phyloP scores from a whole-genome alignment of 2,797 vertebrate genomes.

The Leuciscus waleckii region DNA sequence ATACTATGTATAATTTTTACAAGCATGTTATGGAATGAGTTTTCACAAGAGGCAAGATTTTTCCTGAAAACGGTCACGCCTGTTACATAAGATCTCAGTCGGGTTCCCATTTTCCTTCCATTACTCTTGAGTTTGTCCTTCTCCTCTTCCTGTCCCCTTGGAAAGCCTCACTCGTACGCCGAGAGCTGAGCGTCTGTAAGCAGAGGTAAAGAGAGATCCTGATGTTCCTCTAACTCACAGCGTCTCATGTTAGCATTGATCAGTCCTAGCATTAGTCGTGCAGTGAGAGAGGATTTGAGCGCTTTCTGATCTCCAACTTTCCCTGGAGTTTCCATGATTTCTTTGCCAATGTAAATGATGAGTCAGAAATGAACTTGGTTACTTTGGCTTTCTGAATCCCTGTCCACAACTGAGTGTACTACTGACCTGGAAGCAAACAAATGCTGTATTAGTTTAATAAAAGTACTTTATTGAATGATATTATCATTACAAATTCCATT shows the following conservation, averaged over 20 bases:
- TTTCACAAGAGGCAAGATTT: not conserved
- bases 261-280: not conserved
- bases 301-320: not conserved
- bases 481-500: not conserved
- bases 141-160: conserved; percentile 1
- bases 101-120: not conserved
- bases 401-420: not conserved
- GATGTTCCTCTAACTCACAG: too few relatives aligned
- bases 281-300: not conserved
- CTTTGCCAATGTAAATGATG: conserved; percentile 25
- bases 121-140: not conserved
- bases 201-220: too few relatives aligned
- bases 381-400: not conserved
- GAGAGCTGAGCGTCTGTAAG: not conserved
- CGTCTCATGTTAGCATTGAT: not conserved
- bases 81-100: not conserved
- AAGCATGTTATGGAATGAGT: not conserved
- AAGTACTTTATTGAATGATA: not conserved
- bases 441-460: not conserved
- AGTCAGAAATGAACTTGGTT: conserved; percentile 3
- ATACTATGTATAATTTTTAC: not conserved
- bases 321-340: not conserved
- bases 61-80: not conserved
- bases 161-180: conserved; percentile 47
- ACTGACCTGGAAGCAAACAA: not conserved